Conservation (phyloP, 2,797 vertebrate genomes). For the Dromococcyx pavoninus region DNA sequence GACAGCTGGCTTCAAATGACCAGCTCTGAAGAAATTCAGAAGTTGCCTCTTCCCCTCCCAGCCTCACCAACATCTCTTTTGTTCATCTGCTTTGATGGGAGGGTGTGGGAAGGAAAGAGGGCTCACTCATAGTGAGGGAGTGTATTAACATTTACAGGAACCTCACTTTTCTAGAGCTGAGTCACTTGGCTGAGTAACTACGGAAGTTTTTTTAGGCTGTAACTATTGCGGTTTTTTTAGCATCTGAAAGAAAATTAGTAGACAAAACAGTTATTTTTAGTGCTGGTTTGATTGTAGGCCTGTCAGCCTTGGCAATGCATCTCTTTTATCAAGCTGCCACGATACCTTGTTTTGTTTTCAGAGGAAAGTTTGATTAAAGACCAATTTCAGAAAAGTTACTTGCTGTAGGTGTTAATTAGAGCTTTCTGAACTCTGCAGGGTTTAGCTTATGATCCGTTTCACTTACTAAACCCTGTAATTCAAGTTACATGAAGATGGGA, state of each 20-base stretch:
- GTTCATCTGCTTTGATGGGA: background rate
- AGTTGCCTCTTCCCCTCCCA: background rate
- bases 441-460: conserved; percentile 49
- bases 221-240: conserved; percentile 45
- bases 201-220: conserved; percentile 3
- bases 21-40: background rate
- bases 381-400: conserved; percentile 61
- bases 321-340: conserved; percentile 71
- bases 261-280: conserved; percentile 67
- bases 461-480: conserved; percentile 68
- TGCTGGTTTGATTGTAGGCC: conserved; percentile 52
- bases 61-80: background rate
- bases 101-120: background rate
- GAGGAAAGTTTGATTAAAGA: conserved; percentile 70
- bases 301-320: conserved; percentile 54
- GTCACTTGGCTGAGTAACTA: conserved; percentile 46
- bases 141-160: background rate
- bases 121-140: background rate
- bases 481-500: conserved; percentile 49
- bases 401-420: conserved; percentile 68
- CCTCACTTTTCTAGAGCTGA: conserved; percentile 30
- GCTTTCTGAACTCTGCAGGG: conserved; percentile 52
- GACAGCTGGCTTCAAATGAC: background rate
- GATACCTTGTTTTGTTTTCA: conserved; percentile 62
- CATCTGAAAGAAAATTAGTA: conserved; percentile 47